These are phyloP conservation scores for Dorcus parallelipipedus DNA, from an alignment of 2,888 invertebrate species.

Conservation along the genomic window DNA sequence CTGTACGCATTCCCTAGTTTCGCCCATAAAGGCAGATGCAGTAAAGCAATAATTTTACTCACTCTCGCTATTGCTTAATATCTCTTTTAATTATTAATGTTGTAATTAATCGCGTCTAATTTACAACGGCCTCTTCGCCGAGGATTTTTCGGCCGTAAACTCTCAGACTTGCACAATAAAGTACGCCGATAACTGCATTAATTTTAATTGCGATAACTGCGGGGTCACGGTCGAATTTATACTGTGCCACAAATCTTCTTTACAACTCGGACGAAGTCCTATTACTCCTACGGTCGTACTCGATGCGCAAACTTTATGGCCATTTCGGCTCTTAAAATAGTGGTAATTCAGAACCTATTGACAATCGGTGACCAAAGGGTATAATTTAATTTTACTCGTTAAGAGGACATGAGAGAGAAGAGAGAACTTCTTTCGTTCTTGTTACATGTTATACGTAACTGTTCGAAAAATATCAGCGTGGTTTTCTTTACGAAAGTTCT, in stretches of 20 bases:
- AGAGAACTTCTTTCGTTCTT: no score
- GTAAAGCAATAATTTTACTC: neutral
- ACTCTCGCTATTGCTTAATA: neutral
- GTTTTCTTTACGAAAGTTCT: no score
- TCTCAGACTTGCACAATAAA: slow-evolving; percentile 3
- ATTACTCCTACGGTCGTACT: neutral
- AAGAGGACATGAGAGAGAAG: no score
- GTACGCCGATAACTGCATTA: slow-evolving; percentile 13
- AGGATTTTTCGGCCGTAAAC: neutral
- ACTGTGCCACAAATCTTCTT: slow-evolving; percentile 9
- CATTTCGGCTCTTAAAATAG: neutral
- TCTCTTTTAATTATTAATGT: neutral
- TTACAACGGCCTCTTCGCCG: neutral
- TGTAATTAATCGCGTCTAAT: neutral
- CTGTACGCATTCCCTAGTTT: no score
- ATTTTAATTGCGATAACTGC: slow-evolving; percentile 11
- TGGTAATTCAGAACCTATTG: no score
- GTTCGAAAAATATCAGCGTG: no score
- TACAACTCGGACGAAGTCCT: slow-evolving; percentile 2
- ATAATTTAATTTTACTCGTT: no score
- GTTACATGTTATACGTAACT: no score
- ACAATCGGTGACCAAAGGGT: no score
- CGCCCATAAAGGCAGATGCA: no score
- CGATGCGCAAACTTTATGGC: neutral
- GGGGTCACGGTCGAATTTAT: neutral